phyloP scores from a whole-genome alignment of 2,113 vertebrate genomes.

The Dromas ardeola region DNA sequence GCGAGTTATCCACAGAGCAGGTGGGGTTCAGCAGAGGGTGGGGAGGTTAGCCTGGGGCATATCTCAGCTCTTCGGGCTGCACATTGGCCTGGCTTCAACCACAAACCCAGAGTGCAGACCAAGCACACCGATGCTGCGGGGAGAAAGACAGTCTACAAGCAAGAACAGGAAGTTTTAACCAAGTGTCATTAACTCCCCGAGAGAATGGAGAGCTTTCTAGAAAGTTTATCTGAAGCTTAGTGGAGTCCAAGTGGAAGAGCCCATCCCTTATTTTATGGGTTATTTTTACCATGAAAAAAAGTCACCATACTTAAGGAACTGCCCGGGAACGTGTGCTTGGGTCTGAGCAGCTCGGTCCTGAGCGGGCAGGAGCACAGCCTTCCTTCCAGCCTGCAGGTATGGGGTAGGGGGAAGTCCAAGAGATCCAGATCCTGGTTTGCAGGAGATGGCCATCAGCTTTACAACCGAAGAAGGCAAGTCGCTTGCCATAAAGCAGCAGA shows the following conservation, averaged over 20 bases:
- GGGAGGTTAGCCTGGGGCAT: too few species aligned
- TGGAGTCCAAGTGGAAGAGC: background rate
- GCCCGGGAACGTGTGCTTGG: accelerated
- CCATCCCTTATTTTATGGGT: background rate
- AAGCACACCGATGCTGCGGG: accelerated
- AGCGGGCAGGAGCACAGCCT: background rate
- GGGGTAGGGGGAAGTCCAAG: background rate
- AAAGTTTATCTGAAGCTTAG: background rate
- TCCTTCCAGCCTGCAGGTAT: background rate
- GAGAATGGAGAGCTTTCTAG: background rate
- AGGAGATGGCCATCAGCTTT: background rate
- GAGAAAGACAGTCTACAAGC: background rate
- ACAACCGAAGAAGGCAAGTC: background rate
- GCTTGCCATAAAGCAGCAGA: background rate
- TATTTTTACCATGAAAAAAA: background rate
- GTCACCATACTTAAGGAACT: background rate
- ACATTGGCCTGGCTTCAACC: too few species aligned
- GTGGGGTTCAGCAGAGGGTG: background rate
- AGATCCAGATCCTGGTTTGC: background rate
- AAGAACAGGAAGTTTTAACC: background rate
- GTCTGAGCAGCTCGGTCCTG: background rate
- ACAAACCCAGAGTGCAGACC: background rate
- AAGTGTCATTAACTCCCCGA: background rate
- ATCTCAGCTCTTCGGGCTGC: background rate
- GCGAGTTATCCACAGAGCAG: background rate